These are phyloP conservation scores for Trichoplusia ni DNA, from an alignment of 1,140 invertebrate genomes.

Conservation along the genomic window DNA sequence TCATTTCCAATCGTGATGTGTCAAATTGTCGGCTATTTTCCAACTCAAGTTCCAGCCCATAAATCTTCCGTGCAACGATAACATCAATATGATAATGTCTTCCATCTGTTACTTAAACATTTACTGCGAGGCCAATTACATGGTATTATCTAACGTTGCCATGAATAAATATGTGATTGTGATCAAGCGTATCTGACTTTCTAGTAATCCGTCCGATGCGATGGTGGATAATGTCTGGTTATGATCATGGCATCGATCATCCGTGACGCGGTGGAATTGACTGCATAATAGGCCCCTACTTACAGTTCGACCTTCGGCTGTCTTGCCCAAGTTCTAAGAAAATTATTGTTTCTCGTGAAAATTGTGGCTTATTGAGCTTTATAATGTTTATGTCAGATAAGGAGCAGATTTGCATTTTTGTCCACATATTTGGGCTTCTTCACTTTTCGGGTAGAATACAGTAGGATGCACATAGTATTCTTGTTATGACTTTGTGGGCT, in stretches of 20 bases:
- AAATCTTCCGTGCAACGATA: not conserved
- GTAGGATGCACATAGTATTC: no score
- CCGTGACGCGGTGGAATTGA: slow-evolving; percentile 13
- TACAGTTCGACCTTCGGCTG: slow-evolving; percentile 15
- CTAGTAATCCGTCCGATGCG: slow-evolving; percentile 8
- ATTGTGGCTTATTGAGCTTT: no score
- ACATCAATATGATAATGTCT: not conserved
- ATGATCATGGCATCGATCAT: slow-evolving; percentile 22
- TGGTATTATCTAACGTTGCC: slow-evolving; percentile 4
- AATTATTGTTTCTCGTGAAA: no score
- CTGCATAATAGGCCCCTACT: slow-evolving; percentile 20
- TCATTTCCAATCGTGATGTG: not conserved
- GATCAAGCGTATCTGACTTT: slow-evolving; percentile 20
- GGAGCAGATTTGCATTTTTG: no score
- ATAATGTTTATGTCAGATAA: not conserved
- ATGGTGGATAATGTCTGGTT: slow-evolving; percentile 17
- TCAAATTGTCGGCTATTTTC: slow-evolving; percentile 3
- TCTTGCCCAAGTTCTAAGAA: not conserved
- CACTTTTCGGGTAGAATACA: no score
- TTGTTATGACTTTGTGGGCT: no score
- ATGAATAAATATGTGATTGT: slow-evolving; percentile 12
- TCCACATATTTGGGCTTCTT: no score
- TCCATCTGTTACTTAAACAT: slow-evolving; percentile 5
- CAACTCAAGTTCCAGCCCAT: not conserved
- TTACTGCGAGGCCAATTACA: slow-evolving; percentile 15